Conservation (phyloP, 2,888 invertebrate genomes). For the Tinea pellionella region DNA sequence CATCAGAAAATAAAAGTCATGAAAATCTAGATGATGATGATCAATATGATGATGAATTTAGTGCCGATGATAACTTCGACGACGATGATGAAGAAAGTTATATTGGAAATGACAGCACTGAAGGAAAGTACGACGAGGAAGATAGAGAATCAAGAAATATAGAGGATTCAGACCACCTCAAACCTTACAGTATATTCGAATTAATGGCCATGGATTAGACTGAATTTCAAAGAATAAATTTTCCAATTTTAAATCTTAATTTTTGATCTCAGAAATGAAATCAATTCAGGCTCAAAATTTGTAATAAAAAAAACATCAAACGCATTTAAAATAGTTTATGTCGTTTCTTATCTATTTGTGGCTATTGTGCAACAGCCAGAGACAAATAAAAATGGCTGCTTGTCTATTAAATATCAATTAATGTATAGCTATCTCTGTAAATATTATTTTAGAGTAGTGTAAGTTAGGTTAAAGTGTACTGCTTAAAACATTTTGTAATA, state of each 20-base stretch:
- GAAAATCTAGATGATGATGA: conserved; percentile 37
- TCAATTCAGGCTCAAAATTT: neutral
- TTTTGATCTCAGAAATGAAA: neutral
- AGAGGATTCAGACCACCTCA: neutral
- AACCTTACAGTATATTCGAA: conserved; percentile 47
- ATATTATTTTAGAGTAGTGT: neutral
- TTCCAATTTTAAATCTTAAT: neutral
- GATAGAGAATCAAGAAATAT: conserved; percentile 11
- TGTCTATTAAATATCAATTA: neutral
- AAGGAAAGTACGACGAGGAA: conserved; percentile 20
- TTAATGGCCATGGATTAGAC: conserved; percentile 60
- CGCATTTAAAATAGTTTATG: neutral
- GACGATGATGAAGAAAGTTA: conserved; percentile 24
- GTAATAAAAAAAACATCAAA: neutral
- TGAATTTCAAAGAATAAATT: conserved; percentile 23
- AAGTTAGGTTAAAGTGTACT: conserved; percentile 1
- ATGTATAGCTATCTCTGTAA: neutral
- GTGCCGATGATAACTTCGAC: conserved; percentile 23
- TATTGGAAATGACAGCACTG: conserved; percentile 14
- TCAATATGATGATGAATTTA: conserved; percentile 33
- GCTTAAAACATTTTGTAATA: neutral
- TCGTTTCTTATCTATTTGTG: neutral
- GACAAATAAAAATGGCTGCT: neutral
- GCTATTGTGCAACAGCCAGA: neutral
- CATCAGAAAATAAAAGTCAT: conserved; percentile 15